Conservation (phyloP, 2,888 invertebrate genomes). For the Meiosimyza platycephala region DNA sequence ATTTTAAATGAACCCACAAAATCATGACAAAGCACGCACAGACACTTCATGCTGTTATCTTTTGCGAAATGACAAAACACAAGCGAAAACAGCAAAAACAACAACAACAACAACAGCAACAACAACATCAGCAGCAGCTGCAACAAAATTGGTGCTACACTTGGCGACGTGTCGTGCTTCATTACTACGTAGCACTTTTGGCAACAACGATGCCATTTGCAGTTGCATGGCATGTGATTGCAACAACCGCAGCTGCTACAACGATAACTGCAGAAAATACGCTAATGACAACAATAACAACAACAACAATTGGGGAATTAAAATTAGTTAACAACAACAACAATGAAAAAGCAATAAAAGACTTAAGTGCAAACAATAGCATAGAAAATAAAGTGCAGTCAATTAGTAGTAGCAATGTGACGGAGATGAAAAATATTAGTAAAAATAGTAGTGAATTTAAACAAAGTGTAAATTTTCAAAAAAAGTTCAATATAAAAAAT, state of each 20-base stretch:
- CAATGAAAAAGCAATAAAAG: conserved; percentile 18
- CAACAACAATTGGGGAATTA: conserved; percentile 17
- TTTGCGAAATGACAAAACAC: conserved; percentile 8
- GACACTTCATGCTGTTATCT: conserved; percentile 1
- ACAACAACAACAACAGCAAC: not conserved
- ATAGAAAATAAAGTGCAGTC: not conserved
- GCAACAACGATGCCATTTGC: conserved; percentile 20
- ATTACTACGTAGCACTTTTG: conserved; percentile 7
- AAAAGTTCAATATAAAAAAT: not conserved
- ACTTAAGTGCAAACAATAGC: not conserved
- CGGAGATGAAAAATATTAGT: conserved; percentile 3
- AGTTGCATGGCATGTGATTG: conserved; percentile 49
- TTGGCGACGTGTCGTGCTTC: not conserved
- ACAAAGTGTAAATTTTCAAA: conserved; percentile 12
- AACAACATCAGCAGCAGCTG: not conserved
- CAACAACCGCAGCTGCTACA: conserved; percentile 9
- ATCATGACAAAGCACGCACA: conserved; percentile 40
- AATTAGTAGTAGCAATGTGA: conserved; percentile 6
- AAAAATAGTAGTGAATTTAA: not conserved
- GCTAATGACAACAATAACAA: conserved; percentile 21
- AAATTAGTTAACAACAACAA: conserved; percentile 33
- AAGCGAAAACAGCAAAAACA: conserved; percentile 31
- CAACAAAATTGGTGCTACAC: conserved; percentile 1
- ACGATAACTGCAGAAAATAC: conserved; percentile 23
- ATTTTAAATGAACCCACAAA: conserved; percentile 37